Conservation (phyloP, 1,140 invertebrate species). For the Macrocentrus cingulum region DNA sequence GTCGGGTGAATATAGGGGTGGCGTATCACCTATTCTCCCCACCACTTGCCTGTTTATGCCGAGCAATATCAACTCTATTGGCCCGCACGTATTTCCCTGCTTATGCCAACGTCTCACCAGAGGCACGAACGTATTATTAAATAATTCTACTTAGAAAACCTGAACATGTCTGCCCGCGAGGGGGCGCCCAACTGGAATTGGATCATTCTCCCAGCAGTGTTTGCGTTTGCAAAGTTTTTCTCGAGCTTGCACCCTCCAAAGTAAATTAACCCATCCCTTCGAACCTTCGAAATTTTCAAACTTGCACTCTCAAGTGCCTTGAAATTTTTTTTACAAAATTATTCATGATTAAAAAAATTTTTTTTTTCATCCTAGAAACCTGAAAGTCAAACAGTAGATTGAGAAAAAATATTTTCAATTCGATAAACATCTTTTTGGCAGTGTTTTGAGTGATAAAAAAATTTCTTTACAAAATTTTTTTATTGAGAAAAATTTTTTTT, state of each 20-base stretch:
- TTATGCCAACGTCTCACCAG: slow-evolving; percentile 21
- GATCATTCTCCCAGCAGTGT: slow-evolving; percentile 31
- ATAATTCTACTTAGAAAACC: slow-evolving; percentile 40
- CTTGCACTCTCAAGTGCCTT: no score
- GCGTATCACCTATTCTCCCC: slow-evolving; percentile 11
- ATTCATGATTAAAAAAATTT: no score
- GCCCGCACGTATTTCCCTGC: not conserved
- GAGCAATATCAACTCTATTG: slow-evolving; percentile 39
- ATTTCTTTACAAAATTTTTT: no score
- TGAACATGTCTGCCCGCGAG: slow-evolving; percentile 31
- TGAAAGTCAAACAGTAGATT: no score
- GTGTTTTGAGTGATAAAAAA: no score
- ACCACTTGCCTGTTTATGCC: slow-evolving; percentile 15
- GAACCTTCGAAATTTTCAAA: not conserved
- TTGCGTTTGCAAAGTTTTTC: slow-evolving; percentile 31
- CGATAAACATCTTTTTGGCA: no score
- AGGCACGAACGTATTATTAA: slow-evolving; percentile 38
- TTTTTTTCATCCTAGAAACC: no score
- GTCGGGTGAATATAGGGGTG: not conserved
- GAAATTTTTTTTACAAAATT: no score
- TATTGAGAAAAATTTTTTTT: no score
- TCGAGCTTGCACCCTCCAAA: slow-evolving; percentile 25
- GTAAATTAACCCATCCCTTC: slow-evolving; percentile 23
- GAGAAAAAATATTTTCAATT: no score
- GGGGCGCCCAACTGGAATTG: slow-evolving; percentile 23